Base-by-base conservation (phyloP, 2,888 invertebrate genomes). In the Rhamnusium bicolor region DNA sequence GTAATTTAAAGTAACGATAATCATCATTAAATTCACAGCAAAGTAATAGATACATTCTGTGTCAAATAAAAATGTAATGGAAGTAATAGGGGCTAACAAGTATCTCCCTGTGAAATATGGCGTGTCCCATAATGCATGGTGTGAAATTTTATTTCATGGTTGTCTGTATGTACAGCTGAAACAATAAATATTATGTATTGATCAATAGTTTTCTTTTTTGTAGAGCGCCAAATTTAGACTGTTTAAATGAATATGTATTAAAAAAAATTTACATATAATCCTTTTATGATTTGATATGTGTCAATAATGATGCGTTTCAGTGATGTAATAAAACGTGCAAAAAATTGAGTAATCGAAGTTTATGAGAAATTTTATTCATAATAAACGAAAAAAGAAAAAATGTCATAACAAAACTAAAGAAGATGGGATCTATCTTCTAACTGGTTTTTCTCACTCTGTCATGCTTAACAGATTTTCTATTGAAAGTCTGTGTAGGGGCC, bases 251-350 rank as follows among this genome's bases (percentile, higher is more conserved):
- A 62, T 62, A 62, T 62, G 61, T 21, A 62, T 62, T 10, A 19
- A n/a, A 46, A 12, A n/a, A 61, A 24, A 62, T 62, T 62, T n/a
- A 21, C 61, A 62, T 62, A 62, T 62, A 56, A 56, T 56, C 27
- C 24, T 56, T 56, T 24, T 27, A 27, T n/a, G n/a, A 12, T 56
- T 24, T 14, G 27, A 4, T 14, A 56, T 27, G 27, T 56, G 27
- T 27, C 27, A 56, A 27, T 56, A 21, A 27, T 5, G 8, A 3
- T 32, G 32, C 32, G 12, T 10, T 32, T 10, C 12, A 12, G 32
- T 32, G 12, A 24, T 8, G n/a, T 40, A 12, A 40, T 40, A 40
- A 40, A n/a, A 40, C 40, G 4, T 40, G 3, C n/a, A 4, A 4
- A 24, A 12, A n/a, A 10, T 40, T 40, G 40, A 12, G 40, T 40